A percentile compares a stretch with the other conserved stretches of the same genome.
phyloP scores from a whole-genome alignment of 2,797 vertebrate species.

The Mormyrus proboscirostris region DNA sequence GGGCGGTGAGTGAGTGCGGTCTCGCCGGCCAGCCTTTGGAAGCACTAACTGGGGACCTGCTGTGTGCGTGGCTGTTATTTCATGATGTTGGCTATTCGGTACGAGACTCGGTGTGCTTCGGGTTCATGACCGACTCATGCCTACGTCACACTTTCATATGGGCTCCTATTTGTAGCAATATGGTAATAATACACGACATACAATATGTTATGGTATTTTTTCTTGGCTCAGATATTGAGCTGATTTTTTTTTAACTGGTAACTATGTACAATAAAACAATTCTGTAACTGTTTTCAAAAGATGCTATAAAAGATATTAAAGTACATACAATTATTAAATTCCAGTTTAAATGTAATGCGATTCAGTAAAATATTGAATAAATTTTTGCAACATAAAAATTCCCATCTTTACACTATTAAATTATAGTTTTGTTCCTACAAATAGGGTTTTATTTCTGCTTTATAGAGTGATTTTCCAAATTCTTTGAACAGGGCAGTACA shows the following conservation, averaged over 20 bases:
- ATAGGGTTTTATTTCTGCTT: neutral
- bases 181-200: neutral
- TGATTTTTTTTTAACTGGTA: neutral
- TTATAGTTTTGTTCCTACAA: neutral
- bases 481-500: neutral
- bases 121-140: neutral
- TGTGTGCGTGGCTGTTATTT: neutral
- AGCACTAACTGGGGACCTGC: neutral
- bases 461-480: neutral
- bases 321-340: neutral
- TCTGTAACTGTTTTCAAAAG: neutral
- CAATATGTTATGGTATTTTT: neutral
- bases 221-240: neutral
- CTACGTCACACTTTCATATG: neutral
- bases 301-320: neutral
- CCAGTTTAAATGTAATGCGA: neutral
- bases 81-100: neutral
- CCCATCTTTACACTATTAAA: neutral
- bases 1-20: conserved; percentile 43
- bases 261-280: neutral
- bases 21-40: neutral
- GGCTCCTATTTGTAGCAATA: neutral
- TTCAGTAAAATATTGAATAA: neutral
- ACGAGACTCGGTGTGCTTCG: neutral
- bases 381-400: neutral